Evolutionary conservation across 2,113 vertebrate species (phyloP).

Genomic region (Tragelaphus strepsiceros): DNA sequence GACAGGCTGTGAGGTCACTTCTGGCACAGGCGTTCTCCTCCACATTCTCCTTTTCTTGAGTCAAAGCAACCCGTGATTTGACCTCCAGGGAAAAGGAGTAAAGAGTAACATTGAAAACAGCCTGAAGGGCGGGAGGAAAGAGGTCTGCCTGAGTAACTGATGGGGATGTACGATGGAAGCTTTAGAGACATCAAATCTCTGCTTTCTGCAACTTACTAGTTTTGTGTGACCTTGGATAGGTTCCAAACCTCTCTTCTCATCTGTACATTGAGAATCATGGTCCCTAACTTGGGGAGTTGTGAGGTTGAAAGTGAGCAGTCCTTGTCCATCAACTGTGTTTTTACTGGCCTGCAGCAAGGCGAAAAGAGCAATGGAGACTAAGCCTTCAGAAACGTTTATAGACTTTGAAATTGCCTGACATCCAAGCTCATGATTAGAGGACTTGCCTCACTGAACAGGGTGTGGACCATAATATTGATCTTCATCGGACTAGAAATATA

Average conservation of each 20-base stretch:
- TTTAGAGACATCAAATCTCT: background rate
- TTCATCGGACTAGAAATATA: background rate
- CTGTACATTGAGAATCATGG: background rate
- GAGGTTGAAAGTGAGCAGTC: background rate
- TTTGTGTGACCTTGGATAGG: background rate
- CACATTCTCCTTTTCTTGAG: background rate
- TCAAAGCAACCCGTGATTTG: background rate
- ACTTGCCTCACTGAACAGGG: background rate
- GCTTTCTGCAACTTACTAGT: background rate
- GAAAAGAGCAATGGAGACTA: background rate
- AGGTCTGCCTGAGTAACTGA: background rate
- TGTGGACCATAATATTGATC: background rate
- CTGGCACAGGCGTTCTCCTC: background rate
- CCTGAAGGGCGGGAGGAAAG: background rate
- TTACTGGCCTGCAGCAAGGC: background rate
- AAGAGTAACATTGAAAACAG: background rate
- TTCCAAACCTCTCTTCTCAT: background rate
- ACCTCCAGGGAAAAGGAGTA: background rate
- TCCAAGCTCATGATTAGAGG: background rate
- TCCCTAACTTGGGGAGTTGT: background rate
- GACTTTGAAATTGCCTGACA: background rate
- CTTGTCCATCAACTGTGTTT: background rate
- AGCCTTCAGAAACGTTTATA: background rate
- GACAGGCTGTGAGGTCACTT: slow-evolving; percentile 22
- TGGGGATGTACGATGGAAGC: fast-evolving